phyloP scores from a whole-genome alignment of 35 echinoderm and acorn worm species.

The Lytechinus pictus region DNA sequence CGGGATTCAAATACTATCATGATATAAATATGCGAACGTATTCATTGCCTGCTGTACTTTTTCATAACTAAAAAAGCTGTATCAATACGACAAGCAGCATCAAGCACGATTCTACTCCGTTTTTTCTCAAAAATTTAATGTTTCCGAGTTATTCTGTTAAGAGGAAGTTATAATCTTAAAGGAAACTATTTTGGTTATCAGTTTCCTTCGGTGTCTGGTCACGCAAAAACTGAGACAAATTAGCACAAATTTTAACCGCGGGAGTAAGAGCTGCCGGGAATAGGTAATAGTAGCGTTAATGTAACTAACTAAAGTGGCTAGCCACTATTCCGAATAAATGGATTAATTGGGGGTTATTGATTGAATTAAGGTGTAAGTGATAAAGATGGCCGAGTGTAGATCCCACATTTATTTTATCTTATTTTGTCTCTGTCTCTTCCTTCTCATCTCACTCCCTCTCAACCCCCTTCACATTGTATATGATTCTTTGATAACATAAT shows the following conservation, averaged over 20 bases:
- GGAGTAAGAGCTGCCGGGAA: background rate
- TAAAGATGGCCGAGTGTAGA: background rate
- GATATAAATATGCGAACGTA: too few species aligned
- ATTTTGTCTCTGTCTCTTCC: background rate
- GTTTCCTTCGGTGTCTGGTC: background rate
- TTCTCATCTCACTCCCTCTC: background rate
- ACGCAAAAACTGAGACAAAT: background rate
- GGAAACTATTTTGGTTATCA: background rate
- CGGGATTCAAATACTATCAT: too few species aligned
- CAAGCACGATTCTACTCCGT: too few species aligned
- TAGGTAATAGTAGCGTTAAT: background rate
- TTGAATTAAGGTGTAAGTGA: slow-evolving; percentile 5
- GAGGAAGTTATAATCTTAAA: background rate
- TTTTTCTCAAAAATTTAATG: background rate
- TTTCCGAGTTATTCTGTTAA: background rate
- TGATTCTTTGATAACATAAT: too few species aligned
- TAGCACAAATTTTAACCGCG: background rate
- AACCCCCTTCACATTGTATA: too few species aligned
- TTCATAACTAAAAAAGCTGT: too few species aligned
- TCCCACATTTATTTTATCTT: background rate
- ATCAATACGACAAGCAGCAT: too few species aligned
- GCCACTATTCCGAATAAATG: background rate
- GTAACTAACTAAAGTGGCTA: background rate
- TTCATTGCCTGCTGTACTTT: too few species aligned
- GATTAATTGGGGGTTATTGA: background rate